Evolutionary conservation across 2,113 vertebrate species (phyloP), one percentile per base, ranked within the genome.

Genomic region (Cromileptes altivelis): DNA sequence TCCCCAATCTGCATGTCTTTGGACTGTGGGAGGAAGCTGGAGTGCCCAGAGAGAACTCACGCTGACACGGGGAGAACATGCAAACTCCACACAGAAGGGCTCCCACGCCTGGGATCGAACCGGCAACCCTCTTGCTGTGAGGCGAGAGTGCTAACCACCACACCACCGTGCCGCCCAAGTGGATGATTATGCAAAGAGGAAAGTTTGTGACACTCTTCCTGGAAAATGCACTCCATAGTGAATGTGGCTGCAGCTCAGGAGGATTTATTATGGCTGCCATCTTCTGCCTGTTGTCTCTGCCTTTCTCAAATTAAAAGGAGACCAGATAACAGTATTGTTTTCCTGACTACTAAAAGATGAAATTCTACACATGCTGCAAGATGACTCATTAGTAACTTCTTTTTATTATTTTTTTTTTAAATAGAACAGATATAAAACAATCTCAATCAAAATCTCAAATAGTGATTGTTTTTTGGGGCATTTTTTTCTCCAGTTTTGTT

Each of bases 181-280:
- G 60, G 12, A 14, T 21, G 27, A 72, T 21, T 71, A 13, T 45
- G 37, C 37, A 47, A 65, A 19, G 23, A 1, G 47, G 12, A 57
- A 42, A 42, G 47, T 45, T 4, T 0, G 5, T 19, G 63, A 77
- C 63, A 70, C 56, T 42, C n/a, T 37, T 70, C 33, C 62, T 40
- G 56, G 47, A n/a, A 74, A 62, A 69, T 13, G 25, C 53, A 13
- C 25, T 49, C 5, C 4, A 37, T 21, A 15, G 6, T 52, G 30
- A 70, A 85, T 50, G 33, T 37, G 63, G 40, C 25, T 57, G 65
- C 58, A 47, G 78, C 83, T 72, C 67, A n/a, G 47, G 37, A 23
- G 60, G 67, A 73, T 77, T 85, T 62, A 67, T 76, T 25, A 52
- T 5, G 18, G 56, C 63, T 45, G 70, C 19, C 68, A 19, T 40